Evolutionary conservation across 1,140 invertebrate genomes (phyloP), one percentile per base, ranked within the genome.

Genomic region (Calliphora vicina): DNA sequence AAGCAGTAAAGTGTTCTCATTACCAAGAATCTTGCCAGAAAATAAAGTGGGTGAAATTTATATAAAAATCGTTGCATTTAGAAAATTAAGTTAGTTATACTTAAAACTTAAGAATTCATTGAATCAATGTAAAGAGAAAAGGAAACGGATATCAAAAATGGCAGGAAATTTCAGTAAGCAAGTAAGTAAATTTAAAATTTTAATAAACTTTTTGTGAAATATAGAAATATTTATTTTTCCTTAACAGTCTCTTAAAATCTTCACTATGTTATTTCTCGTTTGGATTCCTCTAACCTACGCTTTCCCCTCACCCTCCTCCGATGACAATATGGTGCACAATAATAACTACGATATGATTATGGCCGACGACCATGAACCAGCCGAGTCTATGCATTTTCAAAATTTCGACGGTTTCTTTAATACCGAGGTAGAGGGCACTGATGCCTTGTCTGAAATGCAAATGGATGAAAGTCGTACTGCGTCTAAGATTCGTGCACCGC

Each of bases 311-410:
- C 61, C 61, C n/a, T 23, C 10, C 0, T 23, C 61, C 5, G n/a
- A 20, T 12, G 61, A 67, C 25, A 23, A 25, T 67, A 67, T 67
- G 61, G 12, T 67, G 3, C 61, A 67, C n/a, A 67, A 67, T 27
- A 76, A 78, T 3, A 89, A 89, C 80, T 89, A 87, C 12, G 89
- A 89, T 80, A 84, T 87, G 8, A 87, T 89, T 10, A 88, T 89
- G 88, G 85, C 88, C 80, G 88, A 89, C 42, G 88, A 89, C 74
- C 84, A 89, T 80, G 87, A 87, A 84, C 88, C 88, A 0, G 86
- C 86, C 0, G 88, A 86, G 78, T 89, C 88, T 0, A 89, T 89
- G 86, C 86, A 88, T 43, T 85, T 85, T 85, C 88, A 89, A 78
- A 89, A 89, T 83, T 89, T 89, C 82, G 88, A 85, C 42, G 81